phyloP scores from a whole-genome alignment of 2,797 vertebrate genomes.

The Melanogrammus aeglefinus region DNA sequence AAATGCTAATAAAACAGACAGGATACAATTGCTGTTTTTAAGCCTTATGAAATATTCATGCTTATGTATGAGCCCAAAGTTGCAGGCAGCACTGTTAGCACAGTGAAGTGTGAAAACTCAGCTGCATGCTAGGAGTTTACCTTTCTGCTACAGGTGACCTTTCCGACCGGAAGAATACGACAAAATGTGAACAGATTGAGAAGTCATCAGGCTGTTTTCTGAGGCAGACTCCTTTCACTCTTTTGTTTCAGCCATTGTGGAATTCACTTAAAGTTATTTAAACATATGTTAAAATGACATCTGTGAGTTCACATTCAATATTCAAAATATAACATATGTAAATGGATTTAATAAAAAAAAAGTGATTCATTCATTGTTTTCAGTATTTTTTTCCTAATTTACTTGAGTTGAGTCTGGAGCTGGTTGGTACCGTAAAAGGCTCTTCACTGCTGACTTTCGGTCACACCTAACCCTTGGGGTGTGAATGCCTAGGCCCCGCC shows the following conservation, averaged over 20 bases:
- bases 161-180: neutral
- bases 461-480: neutral
- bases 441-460: neutral
- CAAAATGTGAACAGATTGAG: neutral
- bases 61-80: constrained; percentile 23
- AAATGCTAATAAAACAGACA: constrained; percentile 75
- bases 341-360: neutral
- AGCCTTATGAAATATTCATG: constrained; percentile 73
- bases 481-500: neutral
- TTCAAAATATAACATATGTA: neutral
- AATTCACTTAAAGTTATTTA: constrained; percentile 1
- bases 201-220: neutral
- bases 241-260: neutral
- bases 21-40: constrained; percentile 67
- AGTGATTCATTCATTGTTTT: neutral
- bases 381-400: neutral
- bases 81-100: neutral
- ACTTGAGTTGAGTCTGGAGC: neutral
- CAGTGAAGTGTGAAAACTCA: neutral
- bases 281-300: neutral
- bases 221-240: neutral
- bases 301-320: neutral
- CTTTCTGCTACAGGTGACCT: neutral
- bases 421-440: neutral
- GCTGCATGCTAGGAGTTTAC: neutral